Evolutionary conservation across 2,113 vertebrate genomes (phyloP).

Genomic region (Hypanus sabinus): DNA sequence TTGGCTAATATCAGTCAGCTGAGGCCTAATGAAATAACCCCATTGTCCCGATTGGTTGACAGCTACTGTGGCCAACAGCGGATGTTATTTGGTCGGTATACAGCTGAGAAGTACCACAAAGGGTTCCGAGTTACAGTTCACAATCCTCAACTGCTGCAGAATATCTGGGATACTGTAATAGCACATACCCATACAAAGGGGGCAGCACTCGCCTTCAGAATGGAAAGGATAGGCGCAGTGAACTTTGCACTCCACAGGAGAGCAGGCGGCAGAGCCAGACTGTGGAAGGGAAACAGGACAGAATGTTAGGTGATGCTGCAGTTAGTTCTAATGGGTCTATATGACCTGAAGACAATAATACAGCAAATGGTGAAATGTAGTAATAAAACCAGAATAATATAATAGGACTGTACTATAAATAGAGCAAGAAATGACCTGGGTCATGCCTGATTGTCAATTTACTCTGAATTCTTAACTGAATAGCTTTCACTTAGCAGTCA

Average conservation of each 20-base stretch:
- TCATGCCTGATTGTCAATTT: background rate
- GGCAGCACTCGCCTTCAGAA: slow-evolving; percentile 68
- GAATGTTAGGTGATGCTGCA: background rate
- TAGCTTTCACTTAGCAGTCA: background rate
- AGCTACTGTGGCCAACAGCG: background rate
- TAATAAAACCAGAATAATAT: background rate
- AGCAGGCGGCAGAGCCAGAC: slow-evolving; percentile 68
- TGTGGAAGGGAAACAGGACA: slow-evolving; percentile 44
- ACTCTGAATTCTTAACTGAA: background rate
- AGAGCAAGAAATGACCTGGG: background rate
- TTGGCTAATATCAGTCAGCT: background rate
- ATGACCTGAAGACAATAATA: background rate
- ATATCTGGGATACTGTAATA: background rate
- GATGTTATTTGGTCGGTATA: background rate
- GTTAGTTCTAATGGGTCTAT: background rate
- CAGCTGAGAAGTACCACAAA: background rate
- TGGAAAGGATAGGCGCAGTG: slow-evolving; percentile 68
- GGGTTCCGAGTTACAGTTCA: background rate
- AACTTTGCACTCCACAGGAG: slow-evolving; percentile 60
- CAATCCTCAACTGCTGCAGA: background rate
- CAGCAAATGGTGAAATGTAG: background rate
- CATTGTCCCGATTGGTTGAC: background rate
- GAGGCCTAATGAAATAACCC: background rate
- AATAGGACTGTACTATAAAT: background rate
- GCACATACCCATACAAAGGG: slow-evolving; percentile 57